These are phyloP conservation scores for Pyrocephalus nanus DNA, from an alignment of 2,797 vertebrate genomes.

Conservation along the genomic window DNA sequence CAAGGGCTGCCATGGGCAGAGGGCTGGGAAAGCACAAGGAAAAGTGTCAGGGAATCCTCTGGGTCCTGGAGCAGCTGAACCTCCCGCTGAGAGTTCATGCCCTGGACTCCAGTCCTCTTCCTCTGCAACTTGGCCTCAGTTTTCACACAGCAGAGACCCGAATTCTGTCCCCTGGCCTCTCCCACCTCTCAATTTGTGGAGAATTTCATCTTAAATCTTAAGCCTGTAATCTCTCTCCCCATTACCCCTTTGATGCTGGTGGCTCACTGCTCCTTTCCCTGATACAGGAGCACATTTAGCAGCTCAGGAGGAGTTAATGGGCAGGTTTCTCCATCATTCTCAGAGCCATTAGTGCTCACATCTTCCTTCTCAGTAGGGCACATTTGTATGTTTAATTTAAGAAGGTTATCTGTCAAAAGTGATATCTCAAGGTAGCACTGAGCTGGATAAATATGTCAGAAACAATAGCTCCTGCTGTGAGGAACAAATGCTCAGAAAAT, in stretches of 20 bases:
- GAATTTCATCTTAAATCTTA: background rate
- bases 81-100: background rate
- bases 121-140: background rate
- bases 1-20: background rate
- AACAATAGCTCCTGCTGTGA: conserved; percentile 50
- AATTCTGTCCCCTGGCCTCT: background rate
- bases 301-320: background rate
- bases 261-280: background rate
- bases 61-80: background rate
- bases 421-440: conserved; percentile 40
- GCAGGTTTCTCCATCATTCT: background rate
- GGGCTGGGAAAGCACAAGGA: background rate
- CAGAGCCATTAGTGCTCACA: conserved; percentile 24
- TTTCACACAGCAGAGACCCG: background rate
- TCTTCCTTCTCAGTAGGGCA: background rate
- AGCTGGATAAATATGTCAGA: conserved; percentile 58
- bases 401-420: conserved; percentile 59
- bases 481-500: conserved; percentile 48
- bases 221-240: background rate
- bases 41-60: background rate
- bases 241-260: background rate
- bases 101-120: background rate
- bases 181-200: background rate
- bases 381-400: conserved; percentile 63
- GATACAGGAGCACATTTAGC: background rate